A percentile compares a stretch with the other conserved stretches of the same genome.
phyloP scores from a whole-genome alignment of 2,797 vertebrate genomes.

The Stomatorhinus walkeri region DNA sequence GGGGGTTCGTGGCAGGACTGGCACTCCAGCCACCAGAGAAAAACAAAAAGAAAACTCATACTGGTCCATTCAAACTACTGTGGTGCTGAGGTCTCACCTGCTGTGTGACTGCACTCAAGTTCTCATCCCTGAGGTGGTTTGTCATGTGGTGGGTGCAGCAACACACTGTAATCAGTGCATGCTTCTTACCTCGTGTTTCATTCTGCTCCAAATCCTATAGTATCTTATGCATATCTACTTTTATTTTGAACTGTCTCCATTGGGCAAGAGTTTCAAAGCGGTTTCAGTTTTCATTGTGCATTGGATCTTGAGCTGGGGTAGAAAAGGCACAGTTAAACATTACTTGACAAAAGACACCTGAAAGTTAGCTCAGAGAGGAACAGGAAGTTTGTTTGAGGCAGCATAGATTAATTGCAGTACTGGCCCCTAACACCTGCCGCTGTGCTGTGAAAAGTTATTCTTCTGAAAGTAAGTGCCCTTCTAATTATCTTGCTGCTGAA shows the following conservation, averaged over 20 bases:
- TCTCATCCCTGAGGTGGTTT: neutral
- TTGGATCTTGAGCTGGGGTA: neutral
- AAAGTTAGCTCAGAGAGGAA: slow-evolving; percentile 8
- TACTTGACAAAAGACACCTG: slow-evolving; percentile 15
- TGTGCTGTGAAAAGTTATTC: slow-evolving; percentile 25
- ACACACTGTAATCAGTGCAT: neutral
- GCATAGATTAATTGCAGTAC: slow-evolving; percentile 21
- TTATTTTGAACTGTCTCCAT: neutral
- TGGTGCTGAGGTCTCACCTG: neutral
- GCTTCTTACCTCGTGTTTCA: neutral
- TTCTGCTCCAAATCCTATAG: neutral
- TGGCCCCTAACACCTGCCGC: slow-evolving; percentile 25
- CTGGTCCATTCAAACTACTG: neutral
- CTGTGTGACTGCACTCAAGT: neutral
- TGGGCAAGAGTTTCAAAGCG: neutral
- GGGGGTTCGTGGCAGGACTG: too few species aligned
- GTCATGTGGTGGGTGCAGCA: neutral
- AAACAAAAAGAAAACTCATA: neutral
- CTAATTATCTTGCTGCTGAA: slow-evolving; percentile 25
- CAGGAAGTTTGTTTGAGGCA: slow-evolving; percentile 16
- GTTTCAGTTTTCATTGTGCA: slow-evolving; percentile 3
- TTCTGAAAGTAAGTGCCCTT: slow-evolving; percentile 23
- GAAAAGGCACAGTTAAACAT: slow-evolving; percentile 15
- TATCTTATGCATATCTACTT: neutral
- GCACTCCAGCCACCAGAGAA: too few species aligned